phyloP scores from a whole-genome alignment of 2,888 invertebrate genomes.

The Ceriagrion tenellum region DNA sequence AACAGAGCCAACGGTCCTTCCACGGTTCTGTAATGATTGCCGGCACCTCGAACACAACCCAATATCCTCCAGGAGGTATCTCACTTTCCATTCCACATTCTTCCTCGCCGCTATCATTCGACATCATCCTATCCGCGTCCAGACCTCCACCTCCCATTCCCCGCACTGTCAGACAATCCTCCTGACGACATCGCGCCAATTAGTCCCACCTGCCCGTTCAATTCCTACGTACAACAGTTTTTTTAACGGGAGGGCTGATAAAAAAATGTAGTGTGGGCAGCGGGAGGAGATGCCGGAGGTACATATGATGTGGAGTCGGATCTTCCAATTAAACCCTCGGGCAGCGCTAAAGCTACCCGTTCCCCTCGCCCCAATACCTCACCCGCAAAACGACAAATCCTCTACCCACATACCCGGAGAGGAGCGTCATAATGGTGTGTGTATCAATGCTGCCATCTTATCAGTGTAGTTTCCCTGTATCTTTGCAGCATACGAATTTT shows the following conservation, averaged over 20 bases:
- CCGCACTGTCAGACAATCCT: neutral
- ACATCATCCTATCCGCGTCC: neutral
- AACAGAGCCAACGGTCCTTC: neutral
- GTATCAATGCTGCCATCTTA: too few relatives aligned
- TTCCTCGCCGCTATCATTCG: neutral
- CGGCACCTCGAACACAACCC: neutral
- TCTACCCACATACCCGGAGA: too few relatives aligned
- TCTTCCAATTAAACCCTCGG: neutral
- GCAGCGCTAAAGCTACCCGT: neutral
- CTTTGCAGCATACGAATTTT: too few relatives aligned
- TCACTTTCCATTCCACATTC: neutral
- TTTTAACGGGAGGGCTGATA: neutral
- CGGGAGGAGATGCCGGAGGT: neutral
- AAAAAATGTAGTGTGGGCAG: neutral
- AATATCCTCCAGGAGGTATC: neutral
- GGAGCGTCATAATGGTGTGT: too few relatives aligned
- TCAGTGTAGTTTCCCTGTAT: too few relatives aligned
- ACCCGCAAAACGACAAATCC: too few relatives aligned
- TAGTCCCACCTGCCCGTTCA: constrained; percentile 17
- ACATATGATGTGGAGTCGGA: neutral
- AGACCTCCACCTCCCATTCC: neutral
- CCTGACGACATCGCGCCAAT: constrained; percentile 30
- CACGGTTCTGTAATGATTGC: neutral
- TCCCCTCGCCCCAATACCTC: too few relatives aligned
- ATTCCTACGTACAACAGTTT: constrained; percentile 19